phyloP scores from a whole-genome alignment of 1,140 invertebrate species.

The Anastrepha ludens region DNA sequence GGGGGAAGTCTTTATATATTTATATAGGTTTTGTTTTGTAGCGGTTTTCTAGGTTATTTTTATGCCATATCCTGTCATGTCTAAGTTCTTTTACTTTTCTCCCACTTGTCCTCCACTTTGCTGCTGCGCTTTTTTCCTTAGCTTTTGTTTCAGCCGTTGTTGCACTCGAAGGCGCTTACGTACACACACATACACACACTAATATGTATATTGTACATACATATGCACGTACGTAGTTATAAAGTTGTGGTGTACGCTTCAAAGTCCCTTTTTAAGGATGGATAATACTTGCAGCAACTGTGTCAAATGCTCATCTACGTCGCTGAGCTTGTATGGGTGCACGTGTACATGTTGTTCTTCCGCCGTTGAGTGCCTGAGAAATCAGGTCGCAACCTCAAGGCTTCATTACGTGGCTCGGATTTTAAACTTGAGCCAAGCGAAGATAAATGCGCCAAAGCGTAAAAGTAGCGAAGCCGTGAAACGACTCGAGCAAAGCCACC shows the following conservation, averaged over 20 bases:
- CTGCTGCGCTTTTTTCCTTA: background rate
- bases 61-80: conserved; percentile 13
- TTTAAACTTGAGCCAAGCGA: conserved; percentile 50
- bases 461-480: conserved; percentile 6
- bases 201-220: background rate
- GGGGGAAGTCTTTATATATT: background rate
- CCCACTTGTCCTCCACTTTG: background rate
- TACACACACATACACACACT: background rate
- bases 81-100: background rate
- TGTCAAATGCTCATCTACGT: conserved; percentile 46
- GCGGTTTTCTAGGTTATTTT: conserved; percentile 30
- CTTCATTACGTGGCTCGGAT: conserved; percentile 49
- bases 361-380: background rate
- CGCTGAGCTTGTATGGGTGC: background rate
- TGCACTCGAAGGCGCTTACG: background rate
- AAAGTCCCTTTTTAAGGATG: conserved; percentile 5
- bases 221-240: background rate
- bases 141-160: conserved; percentile 20
- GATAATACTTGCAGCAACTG: conserved; percentile 45
- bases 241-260: background rate
- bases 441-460: conserved; percentile 37
- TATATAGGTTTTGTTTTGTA: background rate
- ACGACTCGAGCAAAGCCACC: background rate
- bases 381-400: conserved; percentile 37
- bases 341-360: background rate